Evolutionary conservation across 2,113 vertebrate species (phyloP), one percentile per base, ranked within the genome.

Genomic region (Neofelis nebulosa): DNA sequence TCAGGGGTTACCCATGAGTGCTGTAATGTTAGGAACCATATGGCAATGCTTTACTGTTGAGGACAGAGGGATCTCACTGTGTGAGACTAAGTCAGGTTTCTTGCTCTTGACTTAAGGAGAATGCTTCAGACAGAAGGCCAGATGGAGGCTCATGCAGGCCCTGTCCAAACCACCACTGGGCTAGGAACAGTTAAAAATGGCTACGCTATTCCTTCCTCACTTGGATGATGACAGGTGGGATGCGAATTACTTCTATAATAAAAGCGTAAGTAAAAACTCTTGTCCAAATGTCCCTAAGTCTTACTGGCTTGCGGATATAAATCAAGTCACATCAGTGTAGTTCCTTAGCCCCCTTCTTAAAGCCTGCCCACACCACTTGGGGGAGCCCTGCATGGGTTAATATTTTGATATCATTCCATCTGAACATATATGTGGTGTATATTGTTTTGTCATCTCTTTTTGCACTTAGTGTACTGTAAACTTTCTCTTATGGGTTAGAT

Each of bases 1-100:
- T 96, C 50, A 81, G 86, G 10, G 93, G 52, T 96, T 97, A 83
- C 96, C 94, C 91, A 80, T 3, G 92, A 94, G 93, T 69, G 86
- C 14, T 86, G 3, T 90, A 96, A 96, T 71, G 66, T 96, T 80
- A 73, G 66, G 48, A 33, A 97, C 66, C 79, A 89, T 80, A 68
- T 66, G 65, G 48, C 92, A 96, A 29, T 21, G 19, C 29, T 98
- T 69, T 15, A 85, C 83, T 98, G 23, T 80, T 21, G 33, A 63
- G 81, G 93, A 95, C 41, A 95, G 69, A 50, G 81, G 66, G 94
- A 63, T 91, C 45, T 98, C 25, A 57, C 63, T 83, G 36, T 27
- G 9, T 78, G 45, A 92, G 41, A 38, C 13, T 48, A 97, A 95
- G 93, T 90, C 3, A 19, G 65, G 11, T 45, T 96, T 83, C 76